A percentile compares a stretch with the other conserved stretches of the same genome.
Evolutionary conservation across 2,113 vertebrate species (phyloP).

Genomic region (Platanista minor): DNA sequence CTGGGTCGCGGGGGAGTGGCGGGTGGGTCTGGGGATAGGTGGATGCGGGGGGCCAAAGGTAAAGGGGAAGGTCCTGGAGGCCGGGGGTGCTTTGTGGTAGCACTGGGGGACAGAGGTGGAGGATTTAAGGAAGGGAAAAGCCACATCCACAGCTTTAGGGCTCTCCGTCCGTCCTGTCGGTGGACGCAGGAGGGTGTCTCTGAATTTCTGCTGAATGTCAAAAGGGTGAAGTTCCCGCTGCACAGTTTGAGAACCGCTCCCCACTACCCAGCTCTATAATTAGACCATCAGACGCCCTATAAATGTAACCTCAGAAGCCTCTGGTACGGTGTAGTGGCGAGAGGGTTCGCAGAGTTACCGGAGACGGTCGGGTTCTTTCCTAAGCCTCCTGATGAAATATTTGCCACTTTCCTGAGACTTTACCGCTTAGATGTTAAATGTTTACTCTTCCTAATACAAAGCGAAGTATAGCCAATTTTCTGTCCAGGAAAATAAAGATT

Average conservation of each 20-base stretch:
- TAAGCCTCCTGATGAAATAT: background rate
- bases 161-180: fast-evolving
- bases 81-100: too few species aligned
- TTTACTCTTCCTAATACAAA: background rate
- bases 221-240: too few species aligned
- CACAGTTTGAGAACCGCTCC: background rate
- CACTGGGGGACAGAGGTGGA: fast-evolving
- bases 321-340: background rate
- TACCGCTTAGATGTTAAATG: fast-evolving
- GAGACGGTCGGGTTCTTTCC: background rate
- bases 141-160: fast-evolving
- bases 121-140: too few species aligned
- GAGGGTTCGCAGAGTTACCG: fast-evolving
- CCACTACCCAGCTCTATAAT: fast-evolving
- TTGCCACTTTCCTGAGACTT: background rate
- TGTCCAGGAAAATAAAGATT: background rate
- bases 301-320: background rate
- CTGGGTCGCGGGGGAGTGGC: fast-evolving
- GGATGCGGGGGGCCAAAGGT: background rate
- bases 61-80: background rate
- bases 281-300: background rate
- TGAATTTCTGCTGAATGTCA: too few species aligned
- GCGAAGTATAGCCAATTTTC: background rate
- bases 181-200: background rate
- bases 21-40: fast-evolving